Evolutionary conservation across 2,888 invertebrate genomes (phyloP).

Genomic region (Lamellibrachia columna): DNA sequence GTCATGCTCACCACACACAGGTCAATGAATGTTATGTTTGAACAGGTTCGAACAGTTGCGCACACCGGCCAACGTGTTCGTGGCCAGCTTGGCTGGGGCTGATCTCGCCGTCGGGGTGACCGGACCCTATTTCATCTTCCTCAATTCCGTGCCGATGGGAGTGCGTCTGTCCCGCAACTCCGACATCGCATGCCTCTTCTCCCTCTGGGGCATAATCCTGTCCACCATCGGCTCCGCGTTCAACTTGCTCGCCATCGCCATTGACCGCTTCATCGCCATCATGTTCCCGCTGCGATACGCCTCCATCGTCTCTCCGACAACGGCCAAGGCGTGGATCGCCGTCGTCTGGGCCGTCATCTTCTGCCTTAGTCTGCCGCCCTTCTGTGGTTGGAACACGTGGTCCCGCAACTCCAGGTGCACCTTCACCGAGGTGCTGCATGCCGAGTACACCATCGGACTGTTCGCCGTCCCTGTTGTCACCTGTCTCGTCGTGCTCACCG

Average conservation of each 20-base stretch:
- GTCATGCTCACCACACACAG: too few species aligned
- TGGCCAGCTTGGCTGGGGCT: conserved; percentile 91
- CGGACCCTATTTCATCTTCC: conserved; percentile 61
- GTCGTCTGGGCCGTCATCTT: conserved; percentile 76
- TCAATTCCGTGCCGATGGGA: conserved; percentile 67
- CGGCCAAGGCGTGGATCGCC: conserved; percentile 82
- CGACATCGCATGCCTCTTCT: conserved; percentile 59
- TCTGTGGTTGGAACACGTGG: neutral
- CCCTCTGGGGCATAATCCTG: conserved; percentile 92
- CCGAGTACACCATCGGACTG: neutral
- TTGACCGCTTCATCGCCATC: conserved; percentile 79
- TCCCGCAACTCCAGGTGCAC: neutral
- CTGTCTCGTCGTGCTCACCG: neutral
- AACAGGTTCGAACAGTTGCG: conserved; percentile 80
- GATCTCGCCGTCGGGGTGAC: conserved; percentile 84
- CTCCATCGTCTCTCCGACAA: conserved; percentile 71
- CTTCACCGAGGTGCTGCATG: neutral
- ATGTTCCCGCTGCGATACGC: conserved; percentile 93
- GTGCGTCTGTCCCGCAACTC: conserved; percentile 75
- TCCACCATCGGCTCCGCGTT: conserved; percentile 87
- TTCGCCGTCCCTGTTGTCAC: neutral
- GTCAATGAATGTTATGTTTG: neutral
- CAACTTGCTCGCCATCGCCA: conserved; percentile 91
- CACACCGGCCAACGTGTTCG: conserved; percentile 92
- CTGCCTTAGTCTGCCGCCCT: neutral